These are phyloP conservation scores for Lordiphosa fenestrarum DNA, from an alignment of 2,888 invertebrate species.

Conservation along the genomic window DNA sequence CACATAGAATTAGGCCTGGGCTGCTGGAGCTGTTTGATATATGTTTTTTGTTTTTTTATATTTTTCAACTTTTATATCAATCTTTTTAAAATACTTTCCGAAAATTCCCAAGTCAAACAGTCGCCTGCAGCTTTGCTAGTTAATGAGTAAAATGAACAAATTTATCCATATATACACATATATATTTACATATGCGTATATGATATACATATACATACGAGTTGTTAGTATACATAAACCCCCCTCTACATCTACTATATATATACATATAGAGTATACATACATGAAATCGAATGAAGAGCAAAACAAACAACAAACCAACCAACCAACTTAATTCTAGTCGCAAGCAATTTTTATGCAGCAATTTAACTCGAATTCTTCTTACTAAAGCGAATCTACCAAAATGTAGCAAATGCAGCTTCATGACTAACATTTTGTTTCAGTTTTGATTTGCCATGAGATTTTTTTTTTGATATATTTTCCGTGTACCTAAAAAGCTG, in stretches of 20 bases:
- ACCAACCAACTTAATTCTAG: constrained; percentile 51
- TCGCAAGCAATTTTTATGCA: constrained; percentile 64
- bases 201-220: constrained; percentile 47
- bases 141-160: constrained; percentile 50
- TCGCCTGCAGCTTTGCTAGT: constrained; percentile 39
- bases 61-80: no score
- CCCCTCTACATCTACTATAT: constrained; percentile 14
- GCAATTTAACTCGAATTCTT: constrained; percentile 59
- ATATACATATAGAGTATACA: constrained; percentile 13
- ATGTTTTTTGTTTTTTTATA: no score
- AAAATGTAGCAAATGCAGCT: constrained; percentile 26
- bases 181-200: constrained; percentile 42
- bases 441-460: constrained; percentile 43
- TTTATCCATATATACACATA: constrained; percentile 52
- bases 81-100: no score
- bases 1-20: no score
- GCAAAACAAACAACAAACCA: constrained; percentile 35
- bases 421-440: constrained; percentile 25
- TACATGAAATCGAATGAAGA: constrained; percentile 38
- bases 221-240: constrained; percentile 43
- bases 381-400: constrained; percentile 34
- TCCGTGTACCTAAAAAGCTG: constrained; percentile 54
- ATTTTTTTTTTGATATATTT: constrained; percentile 31
- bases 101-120: not conserved
- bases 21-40: no score